A percentile compares a stretch with the other conserved stretches of the same genome.
Evolutionary conservation across 2,888 invertebrate genomes (phyloP).

Genomic region (Idaea biselata): DNA sequence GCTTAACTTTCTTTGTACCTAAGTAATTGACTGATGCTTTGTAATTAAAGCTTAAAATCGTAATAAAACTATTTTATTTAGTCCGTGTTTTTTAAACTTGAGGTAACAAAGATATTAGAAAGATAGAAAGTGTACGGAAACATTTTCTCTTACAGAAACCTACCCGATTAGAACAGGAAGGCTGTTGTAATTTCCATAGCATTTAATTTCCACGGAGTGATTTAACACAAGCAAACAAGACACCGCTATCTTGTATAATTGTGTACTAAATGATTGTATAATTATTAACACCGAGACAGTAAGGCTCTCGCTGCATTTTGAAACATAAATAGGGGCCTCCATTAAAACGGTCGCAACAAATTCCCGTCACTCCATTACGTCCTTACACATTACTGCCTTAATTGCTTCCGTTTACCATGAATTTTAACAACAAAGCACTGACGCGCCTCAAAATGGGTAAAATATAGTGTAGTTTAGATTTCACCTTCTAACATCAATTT

Average conservation of each 20-base stretch:
- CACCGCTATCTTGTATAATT: slow-evolving; percentile 35
- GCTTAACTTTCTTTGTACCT: slow-evolving; percentile 58
- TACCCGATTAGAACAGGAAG: slow-evolving; percentile 32
- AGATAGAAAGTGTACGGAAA: not conserved
- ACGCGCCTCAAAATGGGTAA: slow-evolving; percentile 63
- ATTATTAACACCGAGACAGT: slow-evolving; percentile 49
- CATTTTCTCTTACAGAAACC: slow-evolving; percentile 19
- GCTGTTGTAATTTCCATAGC: slow-evolving; percentile 31
- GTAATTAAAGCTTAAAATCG: slow-evolving; percentile 1
- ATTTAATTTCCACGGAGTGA: slow-evolving; percentile 30
- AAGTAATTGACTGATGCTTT: slow-evolving; percentile 19
- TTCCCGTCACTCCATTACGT: slow-evolving; percentile 73
- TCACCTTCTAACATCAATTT: slow-evolving; percentile 69
- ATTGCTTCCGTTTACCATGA: slow-evolving; percentile 74
- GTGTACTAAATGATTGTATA: slow-evolving; percentile 47
- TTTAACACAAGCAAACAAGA: slow-evolving; percentile 36
- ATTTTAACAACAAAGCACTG: slow-evolving; percentile 72
- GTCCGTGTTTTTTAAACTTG: too few relatives aligned
- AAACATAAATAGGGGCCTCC: slow-evolving; percentile 63
- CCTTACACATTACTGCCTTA: slow-evolving; percentile 71
- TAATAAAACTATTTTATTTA: slow-evolving; percentile 4
- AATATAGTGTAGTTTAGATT: slow-evolving; percentile 69
- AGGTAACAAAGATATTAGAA: slow-evolving; percentile 31
- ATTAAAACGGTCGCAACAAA: slow-evolving; percentile 68
- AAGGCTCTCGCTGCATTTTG: slow-evolving; percentile 57